Base-by-base conservation (phyloP, 1,140 invertebrate genomes). In the Aporrectodea caliginosa region DNA sequence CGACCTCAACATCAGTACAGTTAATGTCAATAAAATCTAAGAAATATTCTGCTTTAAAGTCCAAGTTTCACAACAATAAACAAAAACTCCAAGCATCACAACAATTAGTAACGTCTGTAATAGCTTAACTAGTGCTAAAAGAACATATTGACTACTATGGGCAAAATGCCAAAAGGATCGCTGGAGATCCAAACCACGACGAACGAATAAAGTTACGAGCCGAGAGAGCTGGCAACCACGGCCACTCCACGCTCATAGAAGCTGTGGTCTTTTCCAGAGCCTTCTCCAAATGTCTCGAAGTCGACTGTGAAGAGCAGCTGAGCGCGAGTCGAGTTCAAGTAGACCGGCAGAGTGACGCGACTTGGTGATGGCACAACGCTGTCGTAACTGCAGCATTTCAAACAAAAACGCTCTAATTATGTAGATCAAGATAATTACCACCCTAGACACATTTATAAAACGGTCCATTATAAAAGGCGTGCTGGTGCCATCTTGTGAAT, bases 221-320 rank as follows among this genome's bases (percentile, higher is more conserved):
- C 85, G 31, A 88, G 82, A 69, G 85, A 84, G 34, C 87, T 88
- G 75, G 83, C 85, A 78, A 87, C 85, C 29, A 90, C 78, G n/a
- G 97, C 98, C 0, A 99, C 97, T 79, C 98, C 98, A 79, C 98
- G 91, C 88, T 99, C 97, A 88, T 98, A 98, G 90, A 99, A 89
- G 79, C 84, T 85, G 82, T 87, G 87, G 94, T 95, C 81, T 92
- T 93, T 87, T 95, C 94, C 89, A 93, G 94, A 81, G 92, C 93
- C 78, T 92, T 93, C 93, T 68, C 93, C 91, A 35, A 94, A 94
- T 43, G 96, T 93, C 83, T 94, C 93, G 84, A 99, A 91, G 84
- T 98, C 95, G 75, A 99, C 92, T 0, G 96, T 98, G 88, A 99
- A 99, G 76, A 99, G 89, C 72, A 99, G 89, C 86, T 99, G 96